Evolutionary conservation across 2,888 invertebrate species (phyloP), one percentile per base, ranked within the genome.

Genomic region (Drosophila lacicola): DNA sequence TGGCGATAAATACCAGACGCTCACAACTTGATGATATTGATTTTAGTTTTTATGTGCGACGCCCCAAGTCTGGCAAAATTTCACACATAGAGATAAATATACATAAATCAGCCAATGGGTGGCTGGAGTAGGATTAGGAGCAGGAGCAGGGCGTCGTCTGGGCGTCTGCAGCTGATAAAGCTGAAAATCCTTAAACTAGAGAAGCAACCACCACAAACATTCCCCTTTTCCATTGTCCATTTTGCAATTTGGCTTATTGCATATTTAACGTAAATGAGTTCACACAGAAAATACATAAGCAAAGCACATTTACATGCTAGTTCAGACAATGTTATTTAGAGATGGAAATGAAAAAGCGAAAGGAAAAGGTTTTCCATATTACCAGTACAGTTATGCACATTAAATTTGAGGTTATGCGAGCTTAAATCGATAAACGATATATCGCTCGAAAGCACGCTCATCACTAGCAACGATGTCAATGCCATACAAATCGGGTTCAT

Each of bases 401-500:
- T 57, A 19, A 25, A 14, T n/a, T 55, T 17, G 13, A 51, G 36
- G n/a, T 37, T 2, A 42, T 9, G 17, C 17, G 1, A 19, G 0
- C 1, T 37, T 37, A 29, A 53, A 17, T 44, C 44, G 33, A 19
- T 44, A 14, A 9, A 25, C 44, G 44, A 64, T 44, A 19, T 56
- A 42, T 61, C 51, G 50, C 4, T 14, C 29, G 9, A 36, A 11
- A 8, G 13, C 9, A 4, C 11, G 33, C 42, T n/a, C 70, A 57
- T 29, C 65, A 14, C 79, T 66, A 61, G 47, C 61, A 58, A 44
- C 57, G 80, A 57, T 81, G 76, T 66, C 86, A 85, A 65, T 85
- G 82, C 67, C 55, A 81, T 70, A 71, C 89, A 75, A 72, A 73
- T 86, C 70, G 80, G 65, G 83, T 88, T 83, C 83, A 83, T 60